Evolutionary conservation across 2,888 invertebrate genomes (phyloP), one percentile per base, ranked within the genome.

Genomic region (Cerceris rybyensis): DNA sequence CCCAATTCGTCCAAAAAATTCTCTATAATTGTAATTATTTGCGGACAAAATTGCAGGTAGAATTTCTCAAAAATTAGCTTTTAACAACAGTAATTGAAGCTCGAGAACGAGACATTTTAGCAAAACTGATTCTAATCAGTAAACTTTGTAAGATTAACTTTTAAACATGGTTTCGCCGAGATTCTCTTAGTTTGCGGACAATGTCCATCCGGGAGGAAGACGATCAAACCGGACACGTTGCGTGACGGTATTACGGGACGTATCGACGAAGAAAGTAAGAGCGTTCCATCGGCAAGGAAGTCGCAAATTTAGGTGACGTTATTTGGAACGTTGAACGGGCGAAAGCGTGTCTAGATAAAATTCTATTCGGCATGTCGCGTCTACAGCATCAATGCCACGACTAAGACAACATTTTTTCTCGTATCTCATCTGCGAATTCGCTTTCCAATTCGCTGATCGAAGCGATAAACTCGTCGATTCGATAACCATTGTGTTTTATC

Each of bases 211-310:
- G 59, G 43, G 17, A 14, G 60, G 13, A 58, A 9, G 50, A 50
- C n/a, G 9, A n/a, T 50, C 50, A 50, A 50, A n/a, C 6, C n/a
- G 65, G 42, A 39, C 16, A 17, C n/a, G 41, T 78, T 74, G 71
- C 82, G 75, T 67, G 82, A 73, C 64, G 65, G 41, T 17, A 73
- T 78, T 75, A 75, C 75, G 43, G 59, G 14, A 17, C 49, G 61
- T 64, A 76, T 79, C 69, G 79, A 82, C 67, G 82, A 87, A 78
- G 86, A 87, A 87, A 87, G 86, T 87, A 87, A 87, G 82, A 87
- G 82, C 75, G 84, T 81, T 87, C 64, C 76, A 39, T 65, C 64
- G 65, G 78, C 70, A 78, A 84, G 83, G 75, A 83, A 87, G 82
- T 78, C 58, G 76, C 64, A 76, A 49, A 80, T 78, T 86, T 85